phyloP scores from a whole-genome alignment of 2,797 vertebrate genomes.

The Betta splendens region DNA sequence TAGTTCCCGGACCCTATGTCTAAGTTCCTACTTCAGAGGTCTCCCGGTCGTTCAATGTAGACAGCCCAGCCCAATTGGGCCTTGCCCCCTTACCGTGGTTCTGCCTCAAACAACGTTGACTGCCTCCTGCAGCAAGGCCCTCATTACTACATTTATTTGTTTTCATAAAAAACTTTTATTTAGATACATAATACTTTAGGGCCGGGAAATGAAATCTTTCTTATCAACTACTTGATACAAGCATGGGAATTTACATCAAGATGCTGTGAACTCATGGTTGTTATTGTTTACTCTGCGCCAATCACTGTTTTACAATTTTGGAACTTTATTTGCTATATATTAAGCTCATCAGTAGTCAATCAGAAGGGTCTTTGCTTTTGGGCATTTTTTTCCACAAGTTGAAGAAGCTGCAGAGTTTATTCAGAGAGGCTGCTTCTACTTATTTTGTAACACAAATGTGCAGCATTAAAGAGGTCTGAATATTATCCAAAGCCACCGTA shows the following conservation, averaged over 20 bases:
- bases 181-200: not conserved
- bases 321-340: not conserved
- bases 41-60: too few species aligned
- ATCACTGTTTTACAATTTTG: not conserved
- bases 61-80: too few species aligned
- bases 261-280: not conserved
- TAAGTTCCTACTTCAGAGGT: too few species aligned
- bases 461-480: not conserved
- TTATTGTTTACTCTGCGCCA: not conserved
- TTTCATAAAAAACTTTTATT: not conserved
- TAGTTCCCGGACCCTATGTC: too few species aligned
- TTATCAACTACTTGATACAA: not conserved
- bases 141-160: not conserved
- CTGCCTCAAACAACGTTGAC: too few species aligned
- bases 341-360: too few species aligned
- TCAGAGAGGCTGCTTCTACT: slow-evolving; percentile 44
- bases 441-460: not conserved
- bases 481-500: not conserved
- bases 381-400: slow-evolving; percentile 43
- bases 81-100: too few species aligned
- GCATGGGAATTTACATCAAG: not conserved
- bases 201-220: not conserved
- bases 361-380: too few species aligned
- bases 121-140: too few species aligned
- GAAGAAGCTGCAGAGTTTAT: slow-evolving; percentile 38